Evolutionary conservation across 2,888 invertebrate genomes (phyloP), one percentile per base, ranked within the genome.

Genomic region (Tanypteryx hageni): DNA sequence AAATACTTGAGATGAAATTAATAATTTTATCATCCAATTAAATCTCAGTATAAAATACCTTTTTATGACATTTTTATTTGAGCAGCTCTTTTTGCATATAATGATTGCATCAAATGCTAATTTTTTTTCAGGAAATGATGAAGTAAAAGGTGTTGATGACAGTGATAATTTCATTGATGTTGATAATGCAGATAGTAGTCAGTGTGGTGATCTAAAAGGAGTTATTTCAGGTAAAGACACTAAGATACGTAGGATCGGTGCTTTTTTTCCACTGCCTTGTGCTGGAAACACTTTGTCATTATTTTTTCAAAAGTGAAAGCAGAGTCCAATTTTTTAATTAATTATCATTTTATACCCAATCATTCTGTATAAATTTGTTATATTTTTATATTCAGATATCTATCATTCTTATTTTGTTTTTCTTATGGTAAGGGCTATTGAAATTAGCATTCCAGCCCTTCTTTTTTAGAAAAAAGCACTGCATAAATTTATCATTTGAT

Each of bases 121-220:
- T 92, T 92, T 92, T n/a, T 81, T 76, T 92, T 59, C 89, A 93
- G 93, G 91, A 92, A 92, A 93, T 58, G 92, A 92, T 92, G 92
- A 92, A 31, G 83, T 61, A 22, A 83, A 68, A 16, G 92, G 82
- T 92, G 92, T 58, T 59, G 94, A 93, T 93, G 93, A 94, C 76
- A 93, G 94, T 57, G 94, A 94, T 92, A 93, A 94, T 92, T 94
- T 94, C 81, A 93, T 93, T 92, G 93, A 94, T 91, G 93, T 94
- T 92, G 93, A 94, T 92, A 94, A 89, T 22, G 89, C 64, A 61
- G 64, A 64, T 89, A 89, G 89, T 89, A 89, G 89, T 89, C 61
- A 64, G 31, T 89, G 89, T 89, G 86, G 86, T 86, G 89, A 94
- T 92, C 93, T 92, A 93, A 93, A 92, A 89, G 89, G 89, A 89